Evolutionary conservation across 2,113 vertebrate genomes (phyloP), one percentile per base, ranked within the genome.

Genomic region (Anguilla rostrata): DNA sequence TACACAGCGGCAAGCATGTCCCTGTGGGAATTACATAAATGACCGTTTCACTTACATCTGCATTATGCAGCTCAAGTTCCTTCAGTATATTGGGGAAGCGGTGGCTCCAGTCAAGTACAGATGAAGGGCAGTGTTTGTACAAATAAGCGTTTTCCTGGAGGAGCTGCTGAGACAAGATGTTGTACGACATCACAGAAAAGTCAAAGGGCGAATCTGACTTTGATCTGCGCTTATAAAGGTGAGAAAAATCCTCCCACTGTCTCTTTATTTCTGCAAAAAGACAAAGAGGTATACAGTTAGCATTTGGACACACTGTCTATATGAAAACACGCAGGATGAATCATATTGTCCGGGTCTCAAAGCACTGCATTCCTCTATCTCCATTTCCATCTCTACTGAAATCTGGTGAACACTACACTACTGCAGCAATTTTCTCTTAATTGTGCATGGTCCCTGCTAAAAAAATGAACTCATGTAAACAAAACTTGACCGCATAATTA

Each of bases 111-210:
- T 93, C 89, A 53, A 99, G 90, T 4, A 98, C 16, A 0, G 80
- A 87, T 1, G 95, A 94, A 78, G 91, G 89, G 88, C 98, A 99
- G 92, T 99, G 98, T 81, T 60, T 95, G 91, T 99, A 99, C 86
- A 99, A 95, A 89, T 98, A 96, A 3, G 90, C 90, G 85, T 99
- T 99, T 91, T 96, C 96, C 88, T 96, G 95, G 90, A 99, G 92
- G 80, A 99, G 95, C 82, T 97, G 95, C 92, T 99, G 98, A 0
- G 98, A 97, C 89, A 99, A 97, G 90, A 99, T 98, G 89, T 99
- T 99, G 93, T 99, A 99, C 79, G 98, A 98, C 97, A 99, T 96
- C 83, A 99, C 96, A 0, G 97, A 96, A 90, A 99, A 99, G 92
- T 99, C 97, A 91, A 98, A 98, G 3, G 89, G 90, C 86, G 89